Base-by-base conservation (phyloP, 2,888 invertebrate genomes). In the Epirrita christyi region DNA sequence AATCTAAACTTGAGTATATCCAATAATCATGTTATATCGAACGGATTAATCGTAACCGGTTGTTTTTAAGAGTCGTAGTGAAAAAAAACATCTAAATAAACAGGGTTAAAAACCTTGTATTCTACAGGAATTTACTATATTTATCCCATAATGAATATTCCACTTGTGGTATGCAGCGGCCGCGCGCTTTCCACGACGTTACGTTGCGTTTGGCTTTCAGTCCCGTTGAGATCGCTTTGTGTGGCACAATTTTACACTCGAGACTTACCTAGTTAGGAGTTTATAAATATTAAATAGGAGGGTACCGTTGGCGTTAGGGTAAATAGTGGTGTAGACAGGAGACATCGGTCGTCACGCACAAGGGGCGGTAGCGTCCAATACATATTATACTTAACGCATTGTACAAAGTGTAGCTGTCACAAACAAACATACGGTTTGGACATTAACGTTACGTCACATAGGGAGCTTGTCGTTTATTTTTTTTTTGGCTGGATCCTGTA, bases 221-320 rank as follows among this genome's bases (percentile, higher is more conserved):
- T 82, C 78, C 83, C 80, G 77, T 81, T 73, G 78, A 81, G 76
- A 80, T 79, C 75, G 83, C 84, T 86, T n/a, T 86, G 73, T 83
- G 84, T 83, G 88, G 90, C 91, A 91, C 90, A 89, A 89, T 87
- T 85, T 83, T 85, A 87, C 86, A 88, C 83, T 81, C 75, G 79
- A 83, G 76, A 83, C 79, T 86, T 88, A 82, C 78, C 84, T 88
- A 88, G 88, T 85, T 88, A 89, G 88, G 88, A 81, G 76, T 82
- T 86, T 83, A 85, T 83, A 83, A 88, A 86, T 86, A 86, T 84
- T 86, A 83, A 84, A 85, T 81, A 80, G 78, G 86, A 86, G 83
- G 80, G 70, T 86, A 85, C n/a, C 78, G 79, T 76, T 67, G 76
- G 72, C 70, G 71, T 70, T 80, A 77, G 77, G 76, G 61, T 78